A percentile compares a stretch with the other conserved stretches of the same genome.
Evolutionary conservation across 1,140 invertebrate genomes (phyloP).

Genomic region (Anagrus nilaparvatae): DNA sequence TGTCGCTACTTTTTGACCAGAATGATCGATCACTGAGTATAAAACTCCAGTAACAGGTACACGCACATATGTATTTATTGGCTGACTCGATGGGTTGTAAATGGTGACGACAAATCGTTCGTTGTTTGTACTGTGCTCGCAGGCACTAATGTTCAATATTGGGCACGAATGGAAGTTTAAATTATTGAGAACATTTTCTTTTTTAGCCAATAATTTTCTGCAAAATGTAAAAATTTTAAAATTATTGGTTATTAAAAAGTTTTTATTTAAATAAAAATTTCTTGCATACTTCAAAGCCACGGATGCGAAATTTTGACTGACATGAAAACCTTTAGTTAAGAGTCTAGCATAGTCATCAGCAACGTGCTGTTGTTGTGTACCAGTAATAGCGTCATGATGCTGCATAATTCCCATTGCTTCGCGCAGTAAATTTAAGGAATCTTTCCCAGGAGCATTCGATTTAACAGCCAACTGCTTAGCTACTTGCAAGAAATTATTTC

Average conservation of each 20-base stretch:
- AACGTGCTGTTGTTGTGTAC: slow-evolving; percentile 86
- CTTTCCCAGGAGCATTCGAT: slow-evolving; percentile 17
- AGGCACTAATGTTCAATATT: slow-evolving; percentile 53
- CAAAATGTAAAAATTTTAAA: background rate
- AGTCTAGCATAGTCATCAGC: slow-evolving; percentile 36
- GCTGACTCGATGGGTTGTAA: slow-evolving; percentile 72
- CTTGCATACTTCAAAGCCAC: slow-evolving; percentile 6
- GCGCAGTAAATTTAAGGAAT: slow-evolving; percentile 33
- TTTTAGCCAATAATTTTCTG: slow-evolving; percentile 1
- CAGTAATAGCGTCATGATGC: slow-evolving; percentile 80
- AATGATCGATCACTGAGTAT: slow-evolving; percentile 53
- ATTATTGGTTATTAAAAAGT: background rate
- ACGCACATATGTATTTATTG: slow-evolving; percentile 55
- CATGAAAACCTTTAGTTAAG: background rate
- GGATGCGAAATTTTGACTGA: background rate
- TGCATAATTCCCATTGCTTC: slow-evolving; percentile 69
- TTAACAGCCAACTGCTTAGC: slow-evolving; percentile 34
- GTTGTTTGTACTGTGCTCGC: slow-evolving; percentile 49
- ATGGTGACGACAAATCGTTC: slow-evolving; percentile 56
- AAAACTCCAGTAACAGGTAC: slow-evolving; percentile 53
- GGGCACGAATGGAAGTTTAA: slow-evolving; percentile 44
- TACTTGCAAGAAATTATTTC: slow-evolving; percentile 73
- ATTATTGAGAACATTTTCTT: background rate
- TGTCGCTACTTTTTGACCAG: slow-evolving; percentile 42
- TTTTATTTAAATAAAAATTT: no score